These are phyloP conservation scores for Cheilosia pagana DNA, from an alignment of 2,888 invertebrate species.

Conservation along the genomic window DNA sequence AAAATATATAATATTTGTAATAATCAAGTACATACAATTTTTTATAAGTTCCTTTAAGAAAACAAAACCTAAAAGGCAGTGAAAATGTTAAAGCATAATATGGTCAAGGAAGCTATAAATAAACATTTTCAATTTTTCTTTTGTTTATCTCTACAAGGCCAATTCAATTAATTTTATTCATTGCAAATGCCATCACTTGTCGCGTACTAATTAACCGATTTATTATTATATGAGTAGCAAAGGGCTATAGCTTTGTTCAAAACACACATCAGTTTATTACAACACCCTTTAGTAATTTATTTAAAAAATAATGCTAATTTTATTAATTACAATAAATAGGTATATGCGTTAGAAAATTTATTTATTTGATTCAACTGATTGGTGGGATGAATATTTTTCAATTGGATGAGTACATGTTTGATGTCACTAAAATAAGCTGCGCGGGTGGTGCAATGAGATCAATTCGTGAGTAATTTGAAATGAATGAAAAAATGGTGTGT, in stretches of 20 bases:
- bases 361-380: conserved; percentile 11
- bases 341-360: background rate
- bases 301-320: conserved; percentile 7
- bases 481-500: background rate
- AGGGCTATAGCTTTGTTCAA: conserved; percentile 5
- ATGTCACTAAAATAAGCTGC: conserved; percentile 11
- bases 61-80: conserved; percentile 1
- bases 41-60: conserved; percentile 25
- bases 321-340: conserved; percentile 18
- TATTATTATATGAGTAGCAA: conserved; percentile 19
- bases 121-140: conserved; percentile 5
- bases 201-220: conserved; percentile 50
- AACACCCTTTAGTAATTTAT: conserved; percentile 29
- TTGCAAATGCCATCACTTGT: conserved; percentile 59
- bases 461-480: background rate
- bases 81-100: conserved; percentile 15
- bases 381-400: conserved; percentile 54
- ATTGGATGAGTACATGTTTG: background rate
- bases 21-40: conserved; percentile 28
- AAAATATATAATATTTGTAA: conserved; percentile 50
- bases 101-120: conserved; percentile 27
- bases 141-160: conserved; percentile 57
- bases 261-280: conserved; percentile 26
- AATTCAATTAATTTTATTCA: conserved; percentile 58
- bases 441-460: conserved; percentile 14